Evolutionary conservation across 2,113 vertebrate species (phyloP).

Genomic region (Rafetus swinhoei): DNA sequence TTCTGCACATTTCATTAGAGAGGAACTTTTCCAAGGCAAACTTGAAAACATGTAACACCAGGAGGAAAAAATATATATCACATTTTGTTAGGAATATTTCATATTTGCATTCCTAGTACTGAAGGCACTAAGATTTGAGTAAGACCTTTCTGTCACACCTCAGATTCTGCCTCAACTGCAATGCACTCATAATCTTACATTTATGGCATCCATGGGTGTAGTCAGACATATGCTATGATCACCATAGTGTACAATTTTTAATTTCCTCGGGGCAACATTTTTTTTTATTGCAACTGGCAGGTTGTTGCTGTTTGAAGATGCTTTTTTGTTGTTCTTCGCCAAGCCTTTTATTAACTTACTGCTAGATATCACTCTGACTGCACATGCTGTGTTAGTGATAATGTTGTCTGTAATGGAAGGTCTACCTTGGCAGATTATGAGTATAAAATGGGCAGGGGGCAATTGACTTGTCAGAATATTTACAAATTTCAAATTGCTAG

Average conservation of each 20-base stretch:
- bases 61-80: neutral
- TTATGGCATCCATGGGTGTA: neutral
- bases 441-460: slow-evolving; percentile 45
- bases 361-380: neutral
- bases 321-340: neutral
- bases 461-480: slow-evolving; percentile 66
- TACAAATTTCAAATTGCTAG: slow-evolving; percentile 47
- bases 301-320: slow-evolving; percentile 5
- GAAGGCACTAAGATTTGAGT: neutral
- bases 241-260: slow-evolving; percentile 26
- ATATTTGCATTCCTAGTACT: slow-evolving; percentile 21
- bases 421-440: slow-evolving; percentile 38
- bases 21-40: slow-evolving; percentile 17
- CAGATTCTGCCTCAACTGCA: neutral
- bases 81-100: neutral
- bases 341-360: slow-evolving; percentile 32
- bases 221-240: neutral
- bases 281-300: slow-evolving; percentile 4
- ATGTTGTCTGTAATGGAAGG: slow-evolving; percentile 11
- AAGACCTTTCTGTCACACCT: neutral
- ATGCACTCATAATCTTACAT: neutral
- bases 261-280: neutral
- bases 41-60: neutral
- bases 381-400: slow-evolving; percentile 39
- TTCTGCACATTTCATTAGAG: slow-evolving; percentile 22